phyloP scores from a whole-genome alignment of 2,113 vertebrate species.

The Gymnocephalus cernua region DNA sequence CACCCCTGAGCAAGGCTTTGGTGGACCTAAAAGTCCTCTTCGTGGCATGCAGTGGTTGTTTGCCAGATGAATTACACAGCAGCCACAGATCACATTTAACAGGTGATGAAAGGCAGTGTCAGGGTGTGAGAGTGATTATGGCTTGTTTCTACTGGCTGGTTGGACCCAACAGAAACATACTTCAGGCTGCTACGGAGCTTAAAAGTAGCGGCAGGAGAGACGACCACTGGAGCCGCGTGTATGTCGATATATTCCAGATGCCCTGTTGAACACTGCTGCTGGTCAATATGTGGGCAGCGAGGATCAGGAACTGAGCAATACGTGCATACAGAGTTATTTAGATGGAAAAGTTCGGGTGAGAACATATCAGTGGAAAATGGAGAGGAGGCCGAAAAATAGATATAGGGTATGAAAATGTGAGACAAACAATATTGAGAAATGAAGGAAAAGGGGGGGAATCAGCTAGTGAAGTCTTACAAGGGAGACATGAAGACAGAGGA shows the following conservation, averaged over 20 bases:
- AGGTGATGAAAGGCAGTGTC: slow-evolving; percentile 43
- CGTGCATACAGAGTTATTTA: neutral
- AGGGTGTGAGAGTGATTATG: slow-evolving; percentile 49
- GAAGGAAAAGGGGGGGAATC: neutral
- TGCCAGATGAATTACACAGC: neutral
- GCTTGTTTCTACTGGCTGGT: slow-evolving; percentile 36
- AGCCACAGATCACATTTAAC: slow-evolving; percentile 20
- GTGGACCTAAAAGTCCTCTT: neutral
- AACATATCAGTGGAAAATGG: neutral
- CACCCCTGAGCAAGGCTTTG: neutral
- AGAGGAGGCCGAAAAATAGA: slow-evolving; percentile 2
- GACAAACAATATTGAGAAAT: neutral
- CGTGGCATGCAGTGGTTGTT: neutral
- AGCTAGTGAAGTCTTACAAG: neutral
- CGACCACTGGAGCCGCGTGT: slow-evolving; percentile 14
- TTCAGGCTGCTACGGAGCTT: slow-evolving; percentile 24
- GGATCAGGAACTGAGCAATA: slow-evolving; percentile 26
- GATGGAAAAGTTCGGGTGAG: slow-evolving; percentile 14
- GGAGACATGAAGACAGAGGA: slow-evolving; percentile 3
- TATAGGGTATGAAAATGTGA: neutral
- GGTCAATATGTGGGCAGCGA: slow-evolving; percentile 45
- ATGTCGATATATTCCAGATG: slow-evolving; percentile 49
- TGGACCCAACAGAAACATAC: slow-evolving; percentile 40
- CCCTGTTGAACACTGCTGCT: slow-evolving; percentile 13
- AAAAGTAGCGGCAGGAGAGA: slow-evolving; percentile 31